Percentiles rank a stretch among this genome's conserved stretches.
Conservation (phyloP, 2,797 vertebrate species). For the Apogon hyalosoma region DNA sequence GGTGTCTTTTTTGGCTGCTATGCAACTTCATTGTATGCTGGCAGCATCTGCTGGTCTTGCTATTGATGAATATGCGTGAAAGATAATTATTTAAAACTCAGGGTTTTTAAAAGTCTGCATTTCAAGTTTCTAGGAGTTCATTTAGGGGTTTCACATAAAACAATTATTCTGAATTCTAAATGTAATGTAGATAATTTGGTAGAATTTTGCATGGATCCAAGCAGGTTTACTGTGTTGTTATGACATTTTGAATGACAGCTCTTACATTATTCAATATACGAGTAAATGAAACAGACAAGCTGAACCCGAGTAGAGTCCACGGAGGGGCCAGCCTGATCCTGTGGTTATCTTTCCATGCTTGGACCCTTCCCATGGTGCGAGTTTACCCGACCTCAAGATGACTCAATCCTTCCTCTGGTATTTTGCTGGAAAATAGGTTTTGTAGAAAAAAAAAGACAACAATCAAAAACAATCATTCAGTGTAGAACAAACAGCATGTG, state of each 20-base stretch:
- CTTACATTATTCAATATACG: constrained; percentile 13
- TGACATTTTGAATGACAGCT: constrained; percentile 26
- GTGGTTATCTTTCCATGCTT: constrained; percentile 62
- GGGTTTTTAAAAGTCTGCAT: no score
- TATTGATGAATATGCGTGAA: no score
- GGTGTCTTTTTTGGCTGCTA: background rate
- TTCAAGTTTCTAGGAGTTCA: no score
- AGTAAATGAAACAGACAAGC: constrained; percentile 39
- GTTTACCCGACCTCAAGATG: constrained; percentile 57
- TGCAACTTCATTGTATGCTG: background rate
- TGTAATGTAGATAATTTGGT: background rate
- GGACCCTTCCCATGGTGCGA: constrained; percentile 49
- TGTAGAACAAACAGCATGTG: constrained; percentile 56
- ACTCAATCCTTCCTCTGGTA: constrained; percentile 51
- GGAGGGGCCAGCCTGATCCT: constrained; percentile 49
- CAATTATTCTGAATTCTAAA: no score
- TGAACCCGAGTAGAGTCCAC: constrained; percentile 48
- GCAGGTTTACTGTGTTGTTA: background rate
- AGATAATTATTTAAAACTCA: no score
- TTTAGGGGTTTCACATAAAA: no score
- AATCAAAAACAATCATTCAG: constrained; percentile 65
- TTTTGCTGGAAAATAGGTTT: constrained; percentile 48
- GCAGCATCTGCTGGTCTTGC: no score
- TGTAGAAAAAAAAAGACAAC: constrained; percentile 26
- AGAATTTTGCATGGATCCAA: background rate